Evolutionary conservation across 2,113 vertebrate genomes (phyloP).

Genomic region (Diadophis punctatus): DNA sequence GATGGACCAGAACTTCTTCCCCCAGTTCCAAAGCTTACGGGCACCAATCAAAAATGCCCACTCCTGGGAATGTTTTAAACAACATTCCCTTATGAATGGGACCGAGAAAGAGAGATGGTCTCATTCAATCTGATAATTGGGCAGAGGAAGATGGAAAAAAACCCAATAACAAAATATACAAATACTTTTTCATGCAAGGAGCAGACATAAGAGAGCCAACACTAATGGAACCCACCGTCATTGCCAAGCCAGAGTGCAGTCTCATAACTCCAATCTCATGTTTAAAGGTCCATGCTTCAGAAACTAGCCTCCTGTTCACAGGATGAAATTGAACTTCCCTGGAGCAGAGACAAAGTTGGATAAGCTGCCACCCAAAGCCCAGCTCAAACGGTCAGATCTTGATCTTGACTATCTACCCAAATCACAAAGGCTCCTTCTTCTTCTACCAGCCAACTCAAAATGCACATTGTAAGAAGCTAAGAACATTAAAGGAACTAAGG

Average conservation of each 20-base stretch:
- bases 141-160: not conserved
- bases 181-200: not conserved
- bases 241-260: not conserved
- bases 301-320: not conserved
- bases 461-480: not conserved
- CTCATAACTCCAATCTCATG: not conserved
- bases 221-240: not conserved
- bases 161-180: not conserved
- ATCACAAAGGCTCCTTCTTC: not conserved
- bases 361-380: not conserved
- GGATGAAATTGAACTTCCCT: not conserved
- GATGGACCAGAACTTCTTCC: not conserved
- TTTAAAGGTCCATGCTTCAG: not conserved
- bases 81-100: not conserved
- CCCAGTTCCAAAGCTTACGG: not conserved
- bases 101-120: not conserved
- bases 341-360: not conserved
- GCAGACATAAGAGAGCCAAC: not conserved
- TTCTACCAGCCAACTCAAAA: not conserved
- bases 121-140: not conserved
- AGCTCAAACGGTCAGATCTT: not conserved
- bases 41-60: not conserved
- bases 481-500: not conserved
- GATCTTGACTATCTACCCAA: not conserved
- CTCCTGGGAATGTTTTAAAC: not conserved